phyloP scores from a whole-genome alignment of 2,113 vertebrate genomes.

The Polyodon spathula region DNA sequence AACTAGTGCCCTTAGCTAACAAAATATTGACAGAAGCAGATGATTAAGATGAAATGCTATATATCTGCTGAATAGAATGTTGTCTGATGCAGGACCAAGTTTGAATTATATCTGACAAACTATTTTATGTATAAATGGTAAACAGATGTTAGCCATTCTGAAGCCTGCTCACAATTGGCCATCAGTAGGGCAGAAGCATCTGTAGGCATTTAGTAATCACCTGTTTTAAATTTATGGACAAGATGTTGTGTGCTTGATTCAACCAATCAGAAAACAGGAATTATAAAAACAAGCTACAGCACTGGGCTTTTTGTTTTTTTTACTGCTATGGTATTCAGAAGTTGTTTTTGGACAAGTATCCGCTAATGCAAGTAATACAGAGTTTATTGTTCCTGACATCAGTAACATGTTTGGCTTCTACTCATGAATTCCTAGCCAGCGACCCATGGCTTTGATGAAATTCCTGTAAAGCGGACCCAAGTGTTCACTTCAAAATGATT shows the following conservation, averaged over 20 bases:
- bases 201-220: constrained; percentile 39
- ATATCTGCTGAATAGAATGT: constrained; percentile 16
- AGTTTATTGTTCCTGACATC: not conserved
- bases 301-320: constrained; percentile 10
- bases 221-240: constrained; percentile 41
- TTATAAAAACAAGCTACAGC: constrained; percentile 13
- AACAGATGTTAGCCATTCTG: constrained; percentile 39
- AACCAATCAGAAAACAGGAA: constrained; percentile 18
- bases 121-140: constrained; percentile 41
- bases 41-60: constrained; percentile 28
- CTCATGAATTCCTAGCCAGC: not conserved
- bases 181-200: constrained; percentile 24
- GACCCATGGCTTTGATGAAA: not conserved
- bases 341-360: constrained; percentile 8
- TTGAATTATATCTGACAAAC: constrained; percentile 33
- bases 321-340: not conserved
- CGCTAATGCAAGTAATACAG: not conserved
- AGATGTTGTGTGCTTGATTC: constrained; percentile 28
- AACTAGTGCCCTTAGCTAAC: constrained; percentile 14
- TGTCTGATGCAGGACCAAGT: constrained; percentile 24
- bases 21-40: constrained; percentile 24
- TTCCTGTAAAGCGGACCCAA: not conserved
- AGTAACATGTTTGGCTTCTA: not conserved
- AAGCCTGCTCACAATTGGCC: constrained; percentile 29
- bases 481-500: too few relatives aligned